Evolutionary conservation across 2,888 invertebrate species (phyloP), one percentile per base, ranked within the genome.

Genomic region (Nephrocerus scutellatus): DNA sequence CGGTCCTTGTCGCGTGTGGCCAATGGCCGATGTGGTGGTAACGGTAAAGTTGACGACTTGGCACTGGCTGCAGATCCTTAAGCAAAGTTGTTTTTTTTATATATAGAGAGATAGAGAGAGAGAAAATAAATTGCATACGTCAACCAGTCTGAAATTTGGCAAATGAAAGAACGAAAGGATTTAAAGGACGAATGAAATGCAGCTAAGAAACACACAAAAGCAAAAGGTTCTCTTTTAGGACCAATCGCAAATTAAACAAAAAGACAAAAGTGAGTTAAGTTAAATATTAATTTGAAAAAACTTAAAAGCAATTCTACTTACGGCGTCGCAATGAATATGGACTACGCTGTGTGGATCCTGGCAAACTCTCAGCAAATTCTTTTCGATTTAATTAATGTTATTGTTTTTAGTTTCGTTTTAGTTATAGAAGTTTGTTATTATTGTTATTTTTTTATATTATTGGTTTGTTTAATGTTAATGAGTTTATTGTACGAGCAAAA

Each of bases 291-390:
- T n/a, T n/a, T n/a, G 16, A 20, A 37, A 22, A 34, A 39, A 44
- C 23, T 20, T 30, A 42, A 44, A 43, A 44, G 49, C 44, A 53
- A 48, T 52, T 56, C 56, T 65, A 82, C 85, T 84, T 76, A 89
- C 88, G 80, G 76, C 86, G 79, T 70, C 88, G 76, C 51, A 82
- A 74, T 53, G 83, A 84, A 69, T 88, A 87, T 40, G 88, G 87
- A 68, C 87, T 87, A 65, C 88, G 80, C 71, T 84, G 85, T 62
- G 79, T 85, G 53, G 85, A 82, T 60, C 84, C 79, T 52, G 85
- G 85, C 70, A 88, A 73, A 70, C 84, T 87, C 72, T 89, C 88
- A 57, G 84, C 86, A 70, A 84, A 84, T 76, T 88, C 87, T 87
- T 72, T 53, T 59, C 52, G 47, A 53, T 39, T 47, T 54, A 41